A percentile compares a stretch with the other conserved stretches of the same genome.
Evolutionary conservation across 1,140 invertebrate species (phyloP).

Genomic region (Zaprionus lachaisei): DNA sequence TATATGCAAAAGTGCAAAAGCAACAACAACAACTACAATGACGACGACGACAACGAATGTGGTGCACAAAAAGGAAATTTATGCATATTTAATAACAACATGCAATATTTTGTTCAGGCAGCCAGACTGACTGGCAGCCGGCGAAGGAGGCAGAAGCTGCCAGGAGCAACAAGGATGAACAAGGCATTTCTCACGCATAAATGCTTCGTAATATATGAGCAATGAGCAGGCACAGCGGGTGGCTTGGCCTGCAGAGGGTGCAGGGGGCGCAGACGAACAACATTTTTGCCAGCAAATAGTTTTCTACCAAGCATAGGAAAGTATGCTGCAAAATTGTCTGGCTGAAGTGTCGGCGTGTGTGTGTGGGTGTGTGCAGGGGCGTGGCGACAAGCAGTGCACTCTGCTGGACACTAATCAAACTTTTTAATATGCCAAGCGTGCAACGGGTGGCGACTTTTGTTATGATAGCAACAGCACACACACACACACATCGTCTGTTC

Average conservation of each 20-base stretch:
- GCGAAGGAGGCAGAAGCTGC: slow-evolving; percentile 25
- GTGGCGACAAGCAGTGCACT: slow-evolving; percentile 36
- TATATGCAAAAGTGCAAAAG: slow-evolving; percentile 66
- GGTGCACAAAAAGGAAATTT: slow-evolving; percentile 73
- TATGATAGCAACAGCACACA: slow-evolving; percentile 42
- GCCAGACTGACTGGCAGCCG: slow-evolving; percentile 20
- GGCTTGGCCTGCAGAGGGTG: not conserved
- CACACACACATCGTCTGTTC: too few species aligned
- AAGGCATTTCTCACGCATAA: slow-evolving; percentile 81
- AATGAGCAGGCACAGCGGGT: not conserved
- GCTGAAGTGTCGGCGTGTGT: slow-evolving; percentile 13
- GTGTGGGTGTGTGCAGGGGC: not conserved
- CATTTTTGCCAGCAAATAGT: slow-evolving; percentile 71
- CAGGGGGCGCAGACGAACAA: slow-evolving; percentile 7
- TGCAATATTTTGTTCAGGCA: slow-evolving; percentile 49
- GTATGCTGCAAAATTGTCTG: slow-evolving; percentile 33
- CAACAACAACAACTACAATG: slow-evolving; percentile 39
- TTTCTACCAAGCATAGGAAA: slow-evolving; percentile 36
- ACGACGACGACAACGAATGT: slow-evolving; percentile 18
- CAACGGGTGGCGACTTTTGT: slow-evolving; percentile 77
- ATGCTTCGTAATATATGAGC: slow-evolving; percentile 62
- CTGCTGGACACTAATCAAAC: slow-evolving; percentile 77
- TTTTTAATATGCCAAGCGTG: slow-evolving; percentile 76
- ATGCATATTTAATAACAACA: slow-evolving; percentile 82
- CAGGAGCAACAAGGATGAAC: slow-evolving; percentile 55